Percentiles rank a stretch among this genome's conserved stretches.
Conservation (phyloP, 2,113 vertebrate species). For the Tautogolabrus adspersus region DNA sequence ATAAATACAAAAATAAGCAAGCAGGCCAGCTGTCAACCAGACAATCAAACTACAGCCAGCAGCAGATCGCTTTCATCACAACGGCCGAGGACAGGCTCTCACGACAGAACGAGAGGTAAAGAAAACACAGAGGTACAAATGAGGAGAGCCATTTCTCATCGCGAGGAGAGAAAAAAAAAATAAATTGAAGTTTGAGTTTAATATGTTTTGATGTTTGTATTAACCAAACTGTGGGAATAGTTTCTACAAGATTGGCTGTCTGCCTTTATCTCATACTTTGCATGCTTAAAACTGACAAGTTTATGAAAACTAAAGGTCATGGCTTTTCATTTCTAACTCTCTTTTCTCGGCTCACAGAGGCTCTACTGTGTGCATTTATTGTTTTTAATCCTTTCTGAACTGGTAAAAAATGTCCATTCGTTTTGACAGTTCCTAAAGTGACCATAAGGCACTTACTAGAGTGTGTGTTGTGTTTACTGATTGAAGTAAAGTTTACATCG, state of each 20-base stretch:
- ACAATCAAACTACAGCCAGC: constrained; percentile 65
- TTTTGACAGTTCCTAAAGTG: constrained; percentile 39
- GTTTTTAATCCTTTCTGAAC: constrained; percentile 38
- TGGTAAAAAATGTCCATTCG: background rate
- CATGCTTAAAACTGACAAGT: constrained; percentile 39
- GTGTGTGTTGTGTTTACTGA: constrained; percentile 15
- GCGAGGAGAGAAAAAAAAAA: constrained; percentile 16
- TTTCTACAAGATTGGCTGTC: constrained; percentile 16
- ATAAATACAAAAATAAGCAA: constrained; percentile 78
- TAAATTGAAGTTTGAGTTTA: constrained; percentile 49
- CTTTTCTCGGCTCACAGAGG: constrained; percentile 15
- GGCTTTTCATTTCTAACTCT: constrained; percentile 32
- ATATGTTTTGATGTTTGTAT: constrained; percentile 57
- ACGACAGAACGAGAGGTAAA: constrained; percentile 22
- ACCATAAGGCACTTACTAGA: constrained; percentile 16
- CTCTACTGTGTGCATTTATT: constrained; percentile 20
- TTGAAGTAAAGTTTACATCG: constrained; percentile 17
- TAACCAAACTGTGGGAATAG: constrained; percentile 21
- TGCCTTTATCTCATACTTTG: constrained; percentile 26
- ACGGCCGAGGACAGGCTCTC: constrained; percentile 32
- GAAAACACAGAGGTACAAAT: constrained; percentile 45
- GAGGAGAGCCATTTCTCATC: constrained; percentile 8
- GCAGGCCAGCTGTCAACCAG: constrained; percentile 70
- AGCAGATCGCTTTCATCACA: constrained; percentile 63
- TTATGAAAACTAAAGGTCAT: constrained; percentile 51